Percentiles rank a stretch among this genome's conserved stretches.
These are phyloP conservation scores for Linyphia triangularis DNA, from an alignment of 2,888 invertebrate genomes.

Conservation along the genomic window DNA sequence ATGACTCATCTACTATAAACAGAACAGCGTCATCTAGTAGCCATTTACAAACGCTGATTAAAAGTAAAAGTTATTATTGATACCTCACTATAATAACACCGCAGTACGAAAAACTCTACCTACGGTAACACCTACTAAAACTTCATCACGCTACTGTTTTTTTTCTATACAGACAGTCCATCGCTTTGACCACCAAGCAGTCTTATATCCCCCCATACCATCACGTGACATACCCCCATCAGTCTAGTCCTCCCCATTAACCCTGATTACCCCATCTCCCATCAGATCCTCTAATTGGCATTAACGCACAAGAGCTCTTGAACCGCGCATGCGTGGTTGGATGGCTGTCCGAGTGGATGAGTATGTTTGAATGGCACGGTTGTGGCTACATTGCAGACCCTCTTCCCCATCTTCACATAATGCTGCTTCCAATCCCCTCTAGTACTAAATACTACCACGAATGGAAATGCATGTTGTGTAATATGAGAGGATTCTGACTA, in stretches of 20 bases:
- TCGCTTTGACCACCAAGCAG: no score
- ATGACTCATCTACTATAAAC: no score
- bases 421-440: neutral
- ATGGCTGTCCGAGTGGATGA: slow-evolving; percentile 24
- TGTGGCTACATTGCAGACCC: slow-evolving; percentile 21
- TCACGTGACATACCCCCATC: slow-evolving; percentile 54
- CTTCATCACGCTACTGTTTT: no score
- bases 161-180: no score
- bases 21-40: no score
- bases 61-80: no score
- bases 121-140: no score
- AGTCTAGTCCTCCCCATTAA: slow-evolving; percentile 54
- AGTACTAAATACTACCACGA: neutral
- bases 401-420: neutral
- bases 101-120: no score
- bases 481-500: no score
- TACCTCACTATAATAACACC: no score
- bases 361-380: slow-evolving; percentile 39
- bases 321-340: slow-evolving; percentile 12
- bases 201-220: neutral
- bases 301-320: slow-evolving; percentile 37
- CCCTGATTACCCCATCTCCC: slow-evolving; percentile 63
- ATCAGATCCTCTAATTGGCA: slow-evolving; percentile 70
- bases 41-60: no score
- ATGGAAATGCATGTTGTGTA: neutral